Evolutionary conservation across 2,797 vertebrate genomes (phyloP).

Genomic region (Hapalemur alaotrensis): DNA sequence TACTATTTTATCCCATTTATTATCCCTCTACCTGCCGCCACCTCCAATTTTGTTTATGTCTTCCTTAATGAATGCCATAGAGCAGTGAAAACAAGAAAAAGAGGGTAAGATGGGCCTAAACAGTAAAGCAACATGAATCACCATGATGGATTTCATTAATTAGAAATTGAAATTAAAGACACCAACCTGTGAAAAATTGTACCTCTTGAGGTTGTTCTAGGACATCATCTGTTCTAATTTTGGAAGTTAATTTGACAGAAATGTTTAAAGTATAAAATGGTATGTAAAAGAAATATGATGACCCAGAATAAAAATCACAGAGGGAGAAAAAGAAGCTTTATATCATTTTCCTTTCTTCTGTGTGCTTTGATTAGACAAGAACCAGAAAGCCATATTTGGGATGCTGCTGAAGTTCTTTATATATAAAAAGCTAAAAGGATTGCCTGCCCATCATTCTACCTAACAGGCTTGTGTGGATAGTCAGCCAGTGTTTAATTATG

Average conservation of each 20-base stretch:
- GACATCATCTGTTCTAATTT: slow-evolving; percentile 71
- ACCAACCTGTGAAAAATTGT: slow-evolving; percentile 62
- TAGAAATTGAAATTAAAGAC: slow-evolving; percentile 70
- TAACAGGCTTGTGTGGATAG: slow-evolving; percentile 51
- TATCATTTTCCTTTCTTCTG: slow-evolving; percentile 46
- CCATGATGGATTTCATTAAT: slow-evolving; percentile 65
- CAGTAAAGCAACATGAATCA: slow-evolving; percentile 34
- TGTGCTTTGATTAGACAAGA: slow-evolving; percentile 61
- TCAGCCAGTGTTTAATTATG: slow-evolving; percentile 30
- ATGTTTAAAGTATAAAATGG: slow-evolving; percentile 57
- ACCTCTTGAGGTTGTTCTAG: slow-evolving; percentile 61
- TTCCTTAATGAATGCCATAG: slow-evolving; percentile 33
- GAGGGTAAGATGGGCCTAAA: background rate
- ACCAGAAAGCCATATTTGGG: slow-evolving; percentile 41
- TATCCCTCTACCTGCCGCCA: background rate
- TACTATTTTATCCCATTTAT: background rate
- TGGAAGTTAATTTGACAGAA: slow-evolving; percentile 64
- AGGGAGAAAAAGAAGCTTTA: slow-evolving; percentile 47
- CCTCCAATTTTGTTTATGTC: slow-evolving; percentile 41
- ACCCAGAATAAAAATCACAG: slow-evolving; percentile 68
- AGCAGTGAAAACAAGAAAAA: slow-evolving; percentile 24
- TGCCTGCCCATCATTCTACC: slow-evolving; percentile 47
- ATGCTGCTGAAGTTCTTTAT: slow-evolving; percentile 36
- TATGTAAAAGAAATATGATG: slow-evolving; percentile 60
- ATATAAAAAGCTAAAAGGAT: slow-evolving; percentile 17